Base-by-base conservation (phyloP, 1,140 invertebrate genomes). In the Orchestia grillus region DNA sequence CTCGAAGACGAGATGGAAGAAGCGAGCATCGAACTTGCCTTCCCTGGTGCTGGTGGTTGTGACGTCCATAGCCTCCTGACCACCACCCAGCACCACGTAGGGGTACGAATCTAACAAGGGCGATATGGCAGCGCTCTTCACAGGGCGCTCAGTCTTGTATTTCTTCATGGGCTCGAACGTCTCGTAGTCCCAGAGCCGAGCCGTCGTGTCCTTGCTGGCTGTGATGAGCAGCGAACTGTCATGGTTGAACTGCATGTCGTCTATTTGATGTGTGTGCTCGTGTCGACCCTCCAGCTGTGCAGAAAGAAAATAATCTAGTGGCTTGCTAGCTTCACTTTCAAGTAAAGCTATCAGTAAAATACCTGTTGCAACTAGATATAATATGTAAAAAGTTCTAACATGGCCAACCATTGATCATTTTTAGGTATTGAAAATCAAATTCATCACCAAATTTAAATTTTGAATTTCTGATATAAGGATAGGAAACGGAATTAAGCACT, bases 1-100 rank as follows among this genome's bases (percentile, higher is more conserved):
- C 98, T 99, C 99, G 97, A 99, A 99, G n/a, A 99, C 98, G 91
- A 99, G 97, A 97, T 99, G 99, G 98, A 99, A 99, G 97, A 99
- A 99, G 92, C 99, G 98, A 6, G 99, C 99, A 97, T 99, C 99
- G 97, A 99, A 99, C 98, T 99, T 99, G 44, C 99, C 99, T 96
- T 99, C 98, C 97, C 99, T 98, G 0, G 99, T 98, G 0, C 99
- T 99, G 0, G 99, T 99, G 15, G 99, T 99, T 62, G 99, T 99
- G 95, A 99, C 99, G 97, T 99, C 99, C 98, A 99, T 99, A 96
- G 99, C 99, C 97, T 99, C 99, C 98, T 99, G 99, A 97, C 99
- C 99, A 97, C 99, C 99, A 96, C 99, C 99, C 95, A 99, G 97
- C 40, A 99, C 98, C 3, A 99, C 98, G 98, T 98, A 97, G 11